Percentiles rank a stretch among this genome's conserved stretches.
These are phyloP conservation scores for Sinodicranocentrus sp. DNA, from an alignment of 2,888 invertebrate genomes.

Conservation along the genomic window DNA sequence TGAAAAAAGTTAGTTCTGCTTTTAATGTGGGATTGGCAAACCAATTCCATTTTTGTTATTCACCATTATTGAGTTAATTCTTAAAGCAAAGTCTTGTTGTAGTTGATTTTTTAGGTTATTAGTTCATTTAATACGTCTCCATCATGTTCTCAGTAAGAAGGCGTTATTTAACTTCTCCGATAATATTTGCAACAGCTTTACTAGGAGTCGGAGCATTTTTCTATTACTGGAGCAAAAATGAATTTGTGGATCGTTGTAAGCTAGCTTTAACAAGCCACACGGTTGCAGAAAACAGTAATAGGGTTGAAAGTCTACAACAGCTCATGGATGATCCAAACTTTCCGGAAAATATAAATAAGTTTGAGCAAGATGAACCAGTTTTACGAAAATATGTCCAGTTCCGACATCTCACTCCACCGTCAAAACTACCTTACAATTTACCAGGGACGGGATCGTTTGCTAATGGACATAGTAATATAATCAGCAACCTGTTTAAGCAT, in stretches of 20 bases:
- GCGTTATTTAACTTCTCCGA: no score
- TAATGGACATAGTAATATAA: neutral
- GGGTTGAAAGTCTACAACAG: neutral
- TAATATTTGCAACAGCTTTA: no score
- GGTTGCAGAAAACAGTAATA: neutral
- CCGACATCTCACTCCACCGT: constrained; percentile 50
- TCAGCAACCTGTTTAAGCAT: constrained; percentile 13
- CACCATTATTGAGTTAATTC: no score
- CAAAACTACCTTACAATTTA: constrained; percentile 48
- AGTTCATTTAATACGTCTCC: no score
- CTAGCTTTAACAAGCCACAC: neutral
- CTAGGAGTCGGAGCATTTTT: neutral
- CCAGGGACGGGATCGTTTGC: neutral
- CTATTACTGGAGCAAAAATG: no score
- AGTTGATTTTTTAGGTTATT: no score
- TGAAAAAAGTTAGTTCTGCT: no score
- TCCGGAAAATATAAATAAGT: neutral
- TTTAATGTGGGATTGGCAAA: no score
- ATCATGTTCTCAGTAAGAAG: no score
- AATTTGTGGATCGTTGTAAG: no score
- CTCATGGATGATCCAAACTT: neutral
- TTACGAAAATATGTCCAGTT: constrained; percentile 16
- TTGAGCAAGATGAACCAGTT: constrained; percentile 17
- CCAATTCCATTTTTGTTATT: no score
- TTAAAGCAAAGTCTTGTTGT: no score